Evolutionary conservation across 2,113 vertebrate genomes (phyloP), one percentile per base, ranked within the genome.

Genomic region (Prochilodus magdalenae): DNA sequence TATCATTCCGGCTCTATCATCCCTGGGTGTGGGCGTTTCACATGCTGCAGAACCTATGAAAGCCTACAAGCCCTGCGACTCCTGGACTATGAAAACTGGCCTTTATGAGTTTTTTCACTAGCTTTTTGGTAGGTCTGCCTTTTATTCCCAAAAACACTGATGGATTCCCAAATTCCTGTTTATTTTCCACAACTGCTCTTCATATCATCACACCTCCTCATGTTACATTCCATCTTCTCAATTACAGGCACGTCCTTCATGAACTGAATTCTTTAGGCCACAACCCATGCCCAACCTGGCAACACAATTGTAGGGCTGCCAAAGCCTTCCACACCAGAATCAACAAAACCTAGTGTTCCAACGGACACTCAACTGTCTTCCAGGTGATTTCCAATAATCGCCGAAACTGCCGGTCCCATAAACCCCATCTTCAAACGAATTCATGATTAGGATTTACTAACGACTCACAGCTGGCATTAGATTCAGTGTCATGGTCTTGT

Each of bases 171-270:
- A 33, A 29, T 69, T 60, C 24, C 40, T n/a, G 26, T 15, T 40
- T 24, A 51, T 20, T 24, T 29, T 53, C 47, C 57, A 36, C 59
- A 14, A 63, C 16, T 30, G 66, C 27, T 66, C 47, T 40, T 24
- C 24, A 67, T 40, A 5, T 66, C 47, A 55, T 24, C 24, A 67
- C 27, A 5, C 24, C 86, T 89, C 84, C 86, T 90, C 90, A 20
- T 89, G 76, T 66, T 33, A 55, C 30, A 5, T 53, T 49, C 22
- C 27, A 0, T 22, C 40, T 51, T 63, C 16, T 24, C n/a, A n/a
- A 63, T 63, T 63, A 16, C 26, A 66, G 7, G 26, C 27, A 16
- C 18, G 20, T 66, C 12, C 10, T 51, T 13, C 16, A 40, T 57
- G 30, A 13, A 69, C 49, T 24, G n/a, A 70, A 79, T 55, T 70